Base-by-base conservation (phyloP, 2,888 invertebrate genomes). In the Drepanosiphum platanoidis region DNA sequence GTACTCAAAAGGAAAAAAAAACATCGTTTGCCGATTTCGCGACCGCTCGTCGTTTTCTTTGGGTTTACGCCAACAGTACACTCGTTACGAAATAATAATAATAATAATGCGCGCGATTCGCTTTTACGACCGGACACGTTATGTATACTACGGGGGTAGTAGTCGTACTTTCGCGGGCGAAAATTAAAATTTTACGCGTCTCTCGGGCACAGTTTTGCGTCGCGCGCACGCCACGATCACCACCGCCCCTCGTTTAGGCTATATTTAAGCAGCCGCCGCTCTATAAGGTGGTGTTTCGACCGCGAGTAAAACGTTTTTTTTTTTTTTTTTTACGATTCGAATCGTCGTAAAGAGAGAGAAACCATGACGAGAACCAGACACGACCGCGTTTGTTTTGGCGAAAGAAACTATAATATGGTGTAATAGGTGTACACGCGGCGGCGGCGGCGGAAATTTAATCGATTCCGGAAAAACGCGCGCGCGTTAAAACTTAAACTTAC, bases 181-280 rank as follows among this genome's bases (percentile, higher is more conserved):
- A 72, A 72, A 81, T 81, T 27, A 32, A n/a, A n/a, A n/a, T n/a
- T n/a, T n/a, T n/a, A n/a, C 18, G 52, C 75, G 74, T 75, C 52
- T 68, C 15, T 27, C 36, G 39, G n/a, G 32, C n/a, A 3, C n/a
- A 32, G 30, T 11, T 66, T 52, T 30, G 22, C 5, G 58, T n/a
- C 34, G 68, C 52, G 30, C 27, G 36, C 18, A 52, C 32, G 42
- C 39, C n/a, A 36, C 46, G 18, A 72, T n/a, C n/a, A n/a, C n/a
- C n/a, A n/a, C n/a, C n/a, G n/a, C n/a, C n/a, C n/a, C n/a, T n/a
- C n/a, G n/a, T n/a, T n/a, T n/a, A n/a, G n/a, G 64, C 74, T 74
- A 83, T 74, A 83, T 83, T 83, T 83, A 64, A n/a, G n/a, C n/a
- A n/a, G n/a, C n/a, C n/a, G n/a, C n/a, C 52, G 64, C 30, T 52